phyloP scores from a whole-genome alignment of 2,113 vertebrate species.

The Oxyruncus cristatus region DNA sequence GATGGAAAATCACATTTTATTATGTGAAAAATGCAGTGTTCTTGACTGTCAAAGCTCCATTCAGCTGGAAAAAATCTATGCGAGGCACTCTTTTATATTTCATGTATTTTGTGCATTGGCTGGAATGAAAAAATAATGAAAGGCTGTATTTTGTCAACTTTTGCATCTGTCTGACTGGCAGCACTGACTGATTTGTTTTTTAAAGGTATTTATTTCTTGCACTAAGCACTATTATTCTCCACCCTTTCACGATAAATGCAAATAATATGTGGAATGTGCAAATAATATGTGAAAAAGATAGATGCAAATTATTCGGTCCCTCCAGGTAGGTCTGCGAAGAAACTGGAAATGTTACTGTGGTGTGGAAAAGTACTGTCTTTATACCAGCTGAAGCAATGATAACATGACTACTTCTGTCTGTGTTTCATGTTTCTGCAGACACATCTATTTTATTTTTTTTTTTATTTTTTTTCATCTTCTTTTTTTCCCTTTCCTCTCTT shows the following conservation, averaged over 20 bases:
- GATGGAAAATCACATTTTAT: constrained; percentile 63
- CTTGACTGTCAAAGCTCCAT: constrained; percentile 47
- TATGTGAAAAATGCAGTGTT: constrained; percentile 52
- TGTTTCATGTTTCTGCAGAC: not conserved
- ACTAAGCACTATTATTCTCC: constrained; percentile 33
- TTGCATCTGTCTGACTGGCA: constrained; percentile 59
- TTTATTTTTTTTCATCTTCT: not conserved
- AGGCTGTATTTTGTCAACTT: constrained; percentile 64
- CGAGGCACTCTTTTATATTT: constrained; percentile 56
- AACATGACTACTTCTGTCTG: not conserved
- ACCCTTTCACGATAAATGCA: constrained; percentile 43
- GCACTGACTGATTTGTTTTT: constrained; percentile 56
- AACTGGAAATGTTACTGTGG: constrained; percentile 44
- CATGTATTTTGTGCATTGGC: constrained; percentile 54
- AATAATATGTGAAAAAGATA: constrained; percentile 30
- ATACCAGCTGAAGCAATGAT: not conserved
- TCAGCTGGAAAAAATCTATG: constrained; percentile 48
- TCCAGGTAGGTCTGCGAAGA: constrained; percentile 20
- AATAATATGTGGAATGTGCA: constrained; percentile 54
- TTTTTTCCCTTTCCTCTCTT: not conserved
- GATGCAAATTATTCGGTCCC: constrained; percentile 41
- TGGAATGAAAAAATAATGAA: constrained; percentile 62
- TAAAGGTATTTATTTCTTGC: constrained; percentile 56
- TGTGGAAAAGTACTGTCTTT: not conserved
- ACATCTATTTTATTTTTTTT: not conserved